Evolutionary conservation across 2,888 invertebrate genomes (phyloP), one percentile per base, ranked within the genome.

Genomic region (Penaeus monodon): DNA sequence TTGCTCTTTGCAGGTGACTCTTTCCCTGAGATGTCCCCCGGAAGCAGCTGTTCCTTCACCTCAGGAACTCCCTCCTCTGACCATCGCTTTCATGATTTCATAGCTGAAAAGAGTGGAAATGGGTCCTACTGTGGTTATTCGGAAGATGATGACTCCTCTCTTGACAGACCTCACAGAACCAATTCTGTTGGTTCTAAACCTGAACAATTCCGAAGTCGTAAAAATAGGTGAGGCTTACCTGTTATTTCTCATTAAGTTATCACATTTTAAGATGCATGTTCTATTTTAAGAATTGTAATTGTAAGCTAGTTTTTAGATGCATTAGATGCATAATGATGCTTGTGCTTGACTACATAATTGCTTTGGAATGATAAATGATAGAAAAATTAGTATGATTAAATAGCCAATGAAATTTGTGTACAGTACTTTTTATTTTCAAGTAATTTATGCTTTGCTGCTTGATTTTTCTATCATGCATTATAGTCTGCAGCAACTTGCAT

Each of bases 181-280:
- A 97, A 97, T 93, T 97, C 97, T 49, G 96, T 97, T 90, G 97
- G 97, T 38, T 97, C 96, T 84, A 94, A 95, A 90, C 95, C 96
- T 4, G 95, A 96, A 90, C 94, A 85, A 70, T 83, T 80, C 80
- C 85, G 86, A 66, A 89, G 90, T 68, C 88, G 90, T 68, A 90
- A 88, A 77, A 93, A 93, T 91, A 92, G 92, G 92, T 92, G 88
- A 78, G 89, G 44, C 44, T 33, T 33, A 14, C 33, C 33, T 88
- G 79, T 91, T 91, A 79, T 24, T 70, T 22, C 17, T 70, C 4
- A 20, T 70, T 68, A n/a, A n/a, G 8, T 27, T 20, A 29, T 70
- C n/a, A 7, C n/a, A 20, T 68, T 29, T 22, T 70, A 57, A 57
- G 17, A 17, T 17, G 57, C 57, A 57, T 57, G 57, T 17, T 14